phyloP scores from a whole-genome alignment of 2,113 vertebrate species.

The Setophaga petechia region DNA sequence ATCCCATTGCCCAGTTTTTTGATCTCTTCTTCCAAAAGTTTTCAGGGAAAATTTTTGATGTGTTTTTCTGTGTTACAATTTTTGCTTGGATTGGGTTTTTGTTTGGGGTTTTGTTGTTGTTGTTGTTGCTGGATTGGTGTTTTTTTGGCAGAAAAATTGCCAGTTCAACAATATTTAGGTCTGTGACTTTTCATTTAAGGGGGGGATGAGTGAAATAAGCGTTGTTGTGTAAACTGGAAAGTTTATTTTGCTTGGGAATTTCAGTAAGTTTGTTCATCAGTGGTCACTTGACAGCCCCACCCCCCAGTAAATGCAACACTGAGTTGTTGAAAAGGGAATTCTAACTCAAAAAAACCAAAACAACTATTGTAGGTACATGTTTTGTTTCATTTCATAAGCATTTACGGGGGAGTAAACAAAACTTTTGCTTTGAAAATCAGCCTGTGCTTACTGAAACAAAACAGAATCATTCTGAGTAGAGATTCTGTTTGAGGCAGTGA shows the following conservation, averaged over 20 bases:
- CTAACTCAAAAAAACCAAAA: neutral
- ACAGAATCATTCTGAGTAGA: neutral
- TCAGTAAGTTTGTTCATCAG: neutral
- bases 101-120: neutral
- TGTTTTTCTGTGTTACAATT: neutral
- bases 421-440: neutral
- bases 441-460: neutral
- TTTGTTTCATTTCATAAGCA: neutral
- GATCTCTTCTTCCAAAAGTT: neutral
- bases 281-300: neutral
- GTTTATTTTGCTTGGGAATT: neutral
- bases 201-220: neutral
- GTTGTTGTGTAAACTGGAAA: neutral
- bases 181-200: neutral
- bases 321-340: neutral
- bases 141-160: neutral
- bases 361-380: neutral
- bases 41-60: neutral
- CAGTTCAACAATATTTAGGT: neutral
- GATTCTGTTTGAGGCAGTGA: neutral
- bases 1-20: neutral
- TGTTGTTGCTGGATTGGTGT: neutral
- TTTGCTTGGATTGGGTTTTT: neutral
- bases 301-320: neutral
- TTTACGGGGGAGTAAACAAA: neutral